These are phyloP conservation scores for Orthosia gracilis DNA, from an alignment of 2,888 invertebrate genomes.

Conservation along the genomic window DNA sequence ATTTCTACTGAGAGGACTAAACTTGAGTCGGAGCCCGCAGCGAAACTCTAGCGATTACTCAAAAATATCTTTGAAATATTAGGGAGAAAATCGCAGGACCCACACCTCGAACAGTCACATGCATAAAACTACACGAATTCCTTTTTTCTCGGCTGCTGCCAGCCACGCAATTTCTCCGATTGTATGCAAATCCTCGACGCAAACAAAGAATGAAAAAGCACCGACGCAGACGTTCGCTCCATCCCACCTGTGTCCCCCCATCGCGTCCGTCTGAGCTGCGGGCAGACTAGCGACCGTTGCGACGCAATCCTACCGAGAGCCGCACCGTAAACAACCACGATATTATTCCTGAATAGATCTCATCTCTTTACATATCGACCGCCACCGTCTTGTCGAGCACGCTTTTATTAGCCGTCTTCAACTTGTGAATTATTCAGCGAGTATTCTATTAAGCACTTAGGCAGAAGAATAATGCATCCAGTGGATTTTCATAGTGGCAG, in stretches of 20 bases:
- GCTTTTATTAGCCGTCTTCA: conserved; percentile 86
- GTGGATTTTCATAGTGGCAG: conserved; percentile 81
- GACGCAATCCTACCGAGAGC: conserved; percentile 77
- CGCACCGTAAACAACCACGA: conserved; percentile 81
- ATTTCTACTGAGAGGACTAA: conserved; percentile 13
- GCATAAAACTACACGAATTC: conserved; percentile 84
- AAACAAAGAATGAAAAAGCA: conserved; percentile 90
- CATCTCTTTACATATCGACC: conserved; percentile 86
- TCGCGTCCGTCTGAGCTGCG: conserved; percentile 78
- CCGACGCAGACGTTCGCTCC: conserved; percentile 83
- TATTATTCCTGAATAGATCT: conserved; percentile 87
- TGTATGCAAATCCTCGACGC: conserved; percentile 89
- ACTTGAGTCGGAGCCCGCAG: conserved; percentile 1
- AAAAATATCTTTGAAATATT: conserved; percentile 54
- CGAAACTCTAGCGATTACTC: conserved; percentile 17
- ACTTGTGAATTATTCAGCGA: conserved; percentile 86
- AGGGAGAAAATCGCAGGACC: conserved; percentile 70
- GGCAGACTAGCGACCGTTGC: conserved; percentile 77
- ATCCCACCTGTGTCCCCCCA: conserved; percentile 81
- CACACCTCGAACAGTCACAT: conserved; percentile 77
- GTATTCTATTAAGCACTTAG: conserved; percentile 87
- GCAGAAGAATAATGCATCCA: conserved; percentile 86
- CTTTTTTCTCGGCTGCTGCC: conserved; percentile 81
- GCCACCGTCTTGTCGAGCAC: conserved; percentile 83
- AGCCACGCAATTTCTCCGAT: conserved; percentile 89